These are phyloP conservation scores for Tolypeutes matacus DNA, from an alignment of 2,797 vertebrate genomes.

Conservation along the genomic window DNA sequence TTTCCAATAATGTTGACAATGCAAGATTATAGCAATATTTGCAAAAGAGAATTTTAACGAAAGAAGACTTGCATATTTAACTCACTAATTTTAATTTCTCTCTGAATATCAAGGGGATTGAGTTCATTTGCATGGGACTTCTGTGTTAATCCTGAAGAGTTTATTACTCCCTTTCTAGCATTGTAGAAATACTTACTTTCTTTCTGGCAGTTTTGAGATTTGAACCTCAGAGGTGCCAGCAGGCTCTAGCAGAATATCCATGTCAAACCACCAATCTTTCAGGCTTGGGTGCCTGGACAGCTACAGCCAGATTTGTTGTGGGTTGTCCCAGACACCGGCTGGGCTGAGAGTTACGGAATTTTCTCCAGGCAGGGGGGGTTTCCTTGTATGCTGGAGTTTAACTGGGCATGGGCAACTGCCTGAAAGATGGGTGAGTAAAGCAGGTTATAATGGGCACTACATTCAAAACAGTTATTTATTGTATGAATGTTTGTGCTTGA, in stretches of 20 bases:
- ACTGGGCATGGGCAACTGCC: not conserved
- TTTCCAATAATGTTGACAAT: constrained; percentile 24
- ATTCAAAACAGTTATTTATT: constrained; percentile 33
- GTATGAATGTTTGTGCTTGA: constrained; percentile 3
- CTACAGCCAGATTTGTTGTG: constrained; percentile 79
- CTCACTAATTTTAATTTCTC: constrained; percentile 59
- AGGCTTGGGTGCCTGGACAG: constrained; percentile 41
- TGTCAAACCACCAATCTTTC: constrained; percentile 26
- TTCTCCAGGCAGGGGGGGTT: constrained; percentile 22
- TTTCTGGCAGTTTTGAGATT: constrained; percentile 63
- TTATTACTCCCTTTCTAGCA: constrained; percentile 38
- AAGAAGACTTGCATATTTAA: constrained; percentile 50
- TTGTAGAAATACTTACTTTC: constrained; percentile 57
- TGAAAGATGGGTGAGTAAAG: not conserved
- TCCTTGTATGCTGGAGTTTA: not conserved
- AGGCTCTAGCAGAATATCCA: constrained; percentile 57
- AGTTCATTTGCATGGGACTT: constrained; percentile 52
- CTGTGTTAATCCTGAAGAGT: constrained; percentile 56
- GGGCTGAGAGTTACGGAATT: constrained; percentile 70
- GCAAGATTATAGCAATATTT: constrained; percentile 8
- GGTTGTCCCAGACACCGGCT: constrained; percentile 77
- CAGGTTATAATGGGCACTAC: constrained; percentile 42
- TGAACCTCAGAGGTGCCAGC: constrained; percentile 45
- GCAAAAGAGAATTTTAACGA: constrained; percentile 43
- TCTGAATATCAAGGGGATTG: constrained; percentile 54